phyloP scores from a whole-genome alignment of 2,113 vertebrate genomes.

The Xiphorhynchus elegans region DNA sequence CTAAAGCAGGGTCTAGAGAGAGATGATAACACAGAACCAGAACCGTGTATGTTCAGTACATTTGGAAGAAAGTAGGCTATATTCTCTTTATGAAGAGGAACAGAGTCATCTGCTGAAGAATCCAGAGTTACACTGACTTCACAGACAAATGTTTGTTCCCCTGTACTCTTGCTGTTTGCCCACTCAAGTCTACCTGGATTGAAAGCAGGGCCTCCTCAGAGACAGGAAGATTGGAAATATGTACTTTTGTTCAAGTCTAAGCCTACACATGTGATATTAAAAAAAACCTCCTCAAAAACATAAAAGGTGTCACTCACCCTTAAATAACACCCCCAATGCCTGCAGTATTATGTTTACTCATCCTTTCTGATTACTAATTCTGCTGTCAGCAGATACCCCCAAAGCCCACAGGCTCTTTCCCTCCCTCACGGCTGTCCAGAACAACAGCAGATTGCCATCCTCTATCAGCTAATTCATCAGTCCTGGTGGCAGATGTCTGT shows the following conservation, averaged over 20 bases:
- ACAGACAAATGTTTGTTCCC: neutral
- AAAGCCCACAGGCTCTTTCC: neutral
- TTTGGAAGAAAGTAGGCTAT: neutral
- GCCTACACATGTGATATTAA: neutral
- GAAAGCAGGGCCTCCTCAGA: neutral
- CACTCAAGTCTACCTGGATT: neutral
- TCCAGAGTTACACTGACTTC: neutral
- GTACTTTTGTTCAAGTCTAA: neutral
- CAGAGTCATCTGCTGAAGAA: neutral
- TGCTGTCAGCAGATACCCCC: neutral
- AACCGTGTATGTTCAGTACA: fast-evolving
- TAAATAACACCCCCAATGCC: neutral
- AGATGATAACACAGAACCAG: neutral
- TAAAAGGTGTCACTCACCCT: constrained; percentile 8
- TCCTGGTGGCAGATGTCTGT: neutral
- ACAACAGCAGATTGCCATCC: neutral
- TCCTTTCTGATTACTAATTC: neutral
- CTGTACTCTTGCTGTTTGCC: neutral
- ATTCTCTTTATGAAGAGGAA: neutral
- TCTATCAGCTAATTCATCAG: neutral
- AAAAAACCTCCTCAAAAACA: neutral
- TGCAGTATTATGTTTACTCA: neutral
- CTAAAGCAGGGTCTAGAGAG: neutral
- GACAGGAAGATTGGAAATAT: neutral
- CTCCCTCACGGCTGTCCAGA: neutral